Evolutionary conservation across 2,797 vertebrate species (phyloP), one percentile per base, ranked within the genome.

Genomic region (Nasua narica): DNA sequence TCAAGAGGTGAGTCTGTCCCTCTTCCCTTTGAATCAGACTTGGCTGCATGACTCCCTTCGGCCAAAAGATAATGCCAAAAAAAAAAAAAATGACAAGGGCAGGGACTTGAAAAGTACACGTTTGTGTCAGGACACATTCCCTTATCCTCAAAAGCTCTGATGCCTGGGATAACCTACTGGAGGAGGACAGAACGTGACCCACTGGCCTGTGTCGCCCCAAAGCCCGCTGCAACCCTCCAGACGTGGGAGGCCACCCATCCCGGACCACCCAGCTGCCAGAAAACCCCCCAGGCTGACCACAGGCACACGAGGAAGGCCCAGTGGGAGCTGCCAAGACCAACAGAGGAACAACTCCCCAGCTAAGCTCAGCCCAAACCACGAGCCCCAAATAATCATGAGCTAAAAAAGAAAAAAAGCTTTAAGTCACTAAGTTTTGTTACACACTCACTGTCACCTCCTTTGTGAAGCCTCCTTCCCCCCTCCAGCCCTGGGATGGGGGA

Each of bases 241-340:
- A 43, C 7, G 5, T 4, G 1, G 3, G 29, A 81, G 43, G 58
- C 10, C 46, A 5, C 15, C 2, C 19, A 48, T 3, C 35, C 8
- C 3, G 23, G 35, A 19, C 29, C 29, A 1, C 21, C 35, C 27
- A 62, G 40, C 19, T 40, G 14, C 58, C 3, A 74, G 37, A 12
- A 62, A 54, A 54, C 5, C 12, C 62, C 32, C 25, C 37, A 35
- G n/a, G n/a, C 7, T 67, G 48, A 78, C 54, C 3, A 10, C 7
- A 58, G 32, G 46, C 35, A 13, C 14, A 3, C 0, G 21, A 72
- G 18, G 37, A 1, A 62, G 12, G 21, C 29, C 0, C 0, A 9
- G 0, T 4, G 56, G 23, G 15, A 27, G 14, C 32, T 32, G 3
- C 54, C 65, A 87, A 69, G 6, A 32, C 25, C 35, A 48, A 27